Evolutionary conservation across 2,888 invertebrate genomes (phyloP), one percentile per base, ranked within the genome.

Genomic region (Hirtodrosophila confusa): DNA sequence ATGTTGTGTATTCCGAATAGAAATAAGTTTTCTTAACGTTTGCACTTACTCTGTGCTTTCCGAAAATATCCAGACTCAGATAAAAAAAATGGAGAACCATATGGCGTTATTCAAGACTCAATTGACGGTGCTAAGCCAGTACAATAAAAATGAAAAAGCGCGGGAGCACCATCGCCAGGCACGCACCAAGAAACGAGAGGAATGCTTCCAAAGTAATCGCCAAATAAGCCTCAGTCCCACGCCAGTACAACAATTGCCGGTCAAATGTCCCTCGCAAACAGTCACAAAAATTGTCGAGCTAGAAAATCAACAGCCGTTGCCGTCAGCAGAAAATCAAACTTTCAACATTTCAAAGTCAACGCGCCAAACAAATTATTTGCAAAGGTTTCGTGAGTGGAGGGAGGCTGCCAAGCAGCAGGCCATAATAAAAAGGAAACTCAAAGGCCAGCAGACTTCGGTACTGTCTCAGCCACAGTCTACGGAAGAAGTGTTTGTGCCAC

Each of bases 121-220:
- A 7, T 43, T 58, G 3, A 10, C 58, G 24, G 49, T 12, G 4
- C 27, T 74, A 9, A 82, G 71, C 10, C 75, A 77, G 3, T 71
- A 58, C 1, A 63, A 83, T 36, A 68, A 78, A 36, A 70, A 49
- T 40, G 53, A 68, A 17, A 17, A 64, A 3, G 86, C 80, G 43
- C 86, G 90, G 0, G 69, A 85, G 7, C 50, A 35, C 0, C 76
- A 72, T 9, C 69, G 67, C 44, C 73, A 69, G 5, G 69, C 62
- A 39, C 79, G 89, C n/a, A 54, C 54, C 47, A 76, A 87, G 35
- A 61, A 76, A 4, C 76, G 89, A 10, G 75, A 66, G 0, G 69
- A 88, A 7, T 44, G 53, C 24, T 90, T 76, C 62, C 65, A 82
- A 54, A 57, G 43, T 8, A 73, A 78, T 5, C 78, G 89, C 31